Conservation (phyloP, 2,888 invertebrate species). For the Heliconius cydno region DNA sequence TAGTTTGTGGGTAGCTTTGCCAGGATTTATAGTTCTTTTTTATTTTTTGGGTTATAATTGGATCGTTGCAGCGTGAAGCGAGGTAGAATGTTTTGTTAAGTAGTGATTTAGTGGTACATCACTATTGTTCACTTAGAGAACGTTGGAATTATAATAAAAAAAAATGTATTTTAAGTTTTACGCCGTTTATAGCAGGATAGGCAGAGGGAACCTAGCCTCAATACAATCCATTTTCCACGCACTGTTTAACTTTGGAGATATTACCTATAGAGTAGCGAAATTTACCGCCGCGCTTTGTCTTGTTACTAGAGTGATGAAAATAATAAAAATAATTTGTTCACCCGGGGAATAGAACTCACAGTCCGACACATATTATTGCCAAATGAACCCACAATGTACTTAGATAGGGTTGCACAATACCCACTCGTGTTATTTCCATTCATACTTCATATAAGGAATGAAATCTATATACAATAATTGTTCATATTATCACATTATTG, state of each 20-base stretch:
- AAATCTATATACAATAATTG: neutral
- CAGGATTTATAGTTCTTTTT: neutral
- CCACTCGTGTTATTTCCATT: neutral
- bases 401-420: too few species aligned
- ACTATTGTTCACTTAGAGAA: neutral
- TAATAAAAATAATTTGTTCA: neutral
- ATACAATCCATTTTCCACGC: too few species aligned
- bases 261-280: neutral
- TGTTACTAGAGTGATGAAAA: neutral
- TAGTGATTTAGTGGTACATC: neutral
- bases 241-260: too few species aligned
- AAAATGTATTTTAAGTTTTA: neutral
- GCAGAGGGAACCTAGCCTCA: too few species aligned
- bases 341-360: neutral
- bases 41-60: too few species aligned
- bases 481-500: slow-evolving; percentile 19
- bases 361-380: too few species aligned
- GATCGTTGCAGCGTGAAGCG: too few species aligned
- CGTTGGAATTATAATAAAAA: neutral
- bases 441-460: neutral
- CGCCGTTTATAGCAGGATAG: too few species aligned
- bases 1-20: neutral
- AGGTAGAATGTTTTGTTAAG: too few species aligned
- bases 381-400: too few species aligned
- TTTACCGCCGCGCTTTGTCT: neutral